Evolutionary conservation across 2,113 vertebrate species (phyloP).

Genomic region (Aegypius monachus): DNA sequence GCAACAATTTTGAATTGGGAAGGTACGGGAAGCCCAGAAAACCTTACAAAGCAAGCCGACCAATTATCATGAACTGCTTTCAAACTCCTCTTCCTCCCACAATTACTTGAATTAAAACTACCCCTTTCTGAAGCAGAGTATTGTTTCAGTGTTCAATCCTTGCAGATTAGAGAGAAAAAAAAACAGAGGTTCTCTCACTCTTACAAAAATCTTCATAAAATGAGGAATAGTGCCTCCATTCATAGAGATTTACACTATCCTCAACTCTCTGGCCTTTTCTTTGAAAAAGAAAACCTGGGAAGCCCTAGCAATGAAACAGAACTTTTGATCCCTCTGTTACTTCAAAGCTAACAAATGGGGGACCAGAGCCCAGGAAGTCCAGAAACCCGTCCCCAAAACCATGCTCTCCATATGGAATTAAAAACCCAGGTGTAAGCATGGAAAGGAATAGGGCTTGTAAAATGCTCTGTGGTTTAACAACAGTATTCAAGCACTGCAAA

Average conservation of each 20-base stretch:
- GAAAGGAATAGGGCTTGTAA: not conserved
- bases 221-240: not conserved
- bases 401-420: accelerated
- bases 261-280: not conserved
- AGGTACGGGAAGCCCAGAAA: not conserved
- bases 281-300: not conserved
- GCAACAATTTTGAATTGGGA: not conserved
- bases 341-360: not conserved
- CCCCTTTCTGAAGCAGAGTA: not conserved
- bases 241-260: not conserved
- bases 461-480: not conserved
- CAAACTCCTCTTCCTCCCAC: not conserved
- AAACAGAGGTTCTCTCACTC: not conserved
- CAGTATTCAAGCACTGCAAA: not conserved
- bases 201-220: not conserved
- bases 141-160: not conserved
- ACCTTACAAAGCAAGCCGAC: not conserved
- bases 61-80: not conserved
- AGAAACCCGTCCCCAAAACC: not conserved
- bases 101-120: not conserved
- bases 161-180: not conserved
- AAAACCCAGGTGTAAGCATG: not conserved
- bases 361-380: not conserved
- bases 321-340: no score
- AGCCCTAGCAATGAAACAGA: not conserved